Conservation (phyloP, 2,113 vertebrate species). For the Poicephalus meyeri region DNA sequence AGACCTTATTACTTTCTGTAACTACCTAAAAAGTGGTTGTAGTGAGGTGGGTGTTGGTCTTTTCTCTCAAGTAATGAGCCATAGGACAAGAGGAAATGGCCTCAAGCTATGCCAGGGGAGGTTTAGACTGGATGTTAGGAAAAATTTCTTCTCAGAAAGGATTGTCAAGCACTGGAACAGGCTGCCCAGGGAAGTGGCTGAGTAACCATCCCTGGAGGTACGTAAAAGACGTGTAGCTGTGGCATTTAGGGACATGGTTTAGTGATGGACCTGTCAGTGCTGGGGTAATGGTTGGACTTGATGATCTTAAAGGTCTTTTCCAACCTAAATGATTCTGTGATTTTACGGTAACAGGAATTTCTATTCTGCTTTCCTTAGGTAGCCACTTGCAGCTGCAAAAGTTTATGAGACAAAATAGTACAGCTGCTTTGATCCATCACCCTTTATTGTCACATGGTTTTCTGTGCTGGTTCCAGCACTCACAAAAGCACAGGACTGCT, state of each 20-base stretch:
- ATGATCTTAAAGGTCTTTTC: not conserved
- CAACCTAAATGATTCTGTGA: not conserved
- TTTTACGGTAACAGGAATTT: not conserved
- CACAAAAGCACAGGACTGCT: not conserved
- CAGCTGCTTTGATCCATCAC: not conserved
- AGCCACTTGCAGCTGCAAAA: not conserved
- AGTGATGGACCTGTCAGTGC: not conserved
- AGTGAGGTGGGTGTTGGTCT: not conserved
- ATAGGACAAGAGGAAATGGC: not conserved
- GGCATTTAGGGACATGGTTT: not conserved
- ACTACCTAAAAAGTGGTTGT: not conserved
- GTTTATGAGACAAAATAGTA: not conserved
- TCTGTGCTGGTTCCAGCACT: not conserved
- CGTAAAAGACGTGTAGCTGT: not conserved
- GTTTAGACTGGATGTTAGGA: not conserved
- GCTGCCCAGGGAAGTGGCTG: not conserved
- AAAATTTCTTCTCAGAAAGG: not conserved
- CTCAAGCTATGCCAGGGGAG: not conserved
- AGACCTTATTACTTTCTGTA: not conserved
- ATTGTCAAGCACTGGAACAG: not conserved
- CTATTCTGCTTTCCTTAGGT: not conserved
- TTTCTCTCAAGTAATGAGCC: not conserved
- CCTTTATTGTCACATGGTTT: not conserved
- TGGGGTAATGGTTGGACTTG: rapidly evolving
- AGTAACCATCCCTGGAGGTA: not conserved